Evolutionary conservation across 2,888 invertebrate species (phyloP).

Genomic region (Pandemis cinnamomeana): DNA sequence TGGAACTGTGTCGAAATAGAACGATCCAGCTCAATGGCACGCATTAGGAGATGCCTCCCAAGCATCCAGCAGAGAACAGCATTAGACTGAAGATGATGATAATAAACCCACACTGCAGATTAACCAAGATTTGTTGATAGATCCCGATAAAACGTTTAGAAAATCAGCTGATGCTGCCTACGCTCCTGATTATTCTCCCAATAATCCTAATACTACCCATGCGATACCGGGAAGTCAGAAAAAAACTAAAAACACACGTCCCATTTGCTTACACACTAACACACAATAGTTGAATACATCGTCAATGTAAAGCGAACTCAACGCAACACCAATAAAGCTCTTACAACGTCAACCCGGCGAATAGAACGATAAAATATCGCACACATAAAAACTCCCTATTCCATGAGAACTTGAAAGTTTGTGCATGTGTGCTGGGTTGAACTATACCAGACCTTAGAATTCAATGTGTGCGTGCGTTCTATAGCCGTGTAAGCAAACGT

Average conservation of each 20-base stretch:
- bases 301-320: background rate
- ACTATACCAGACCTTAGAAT: background rate
- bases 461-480: background rate
- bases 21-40: too few species aligned
- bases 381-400: conserved; percentile 5
- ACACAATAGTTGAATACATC: background rate
- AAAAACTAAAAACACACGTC: conserved; percentile 20
- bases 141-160: background rate
- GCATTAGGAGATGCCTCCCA: too few species aligned
- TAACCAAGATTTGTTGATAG: too few species aligned
- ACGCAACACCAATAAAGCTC: background rate
- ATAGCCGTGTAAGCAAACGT: background rate
- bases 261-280: conserved; percentile 18
- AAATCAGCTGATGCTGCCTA: background rate
- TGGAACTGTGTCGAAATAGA: too few species aligned
- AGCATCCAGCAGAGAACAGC: too few species aligned
- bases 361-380: conserved; percentile 2
- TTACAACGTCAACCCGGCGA: background rate
- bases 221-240: conserved; percentile 37
- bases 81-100: too few species aligned
- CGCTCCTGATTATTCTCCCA: conserved; percentile 21
- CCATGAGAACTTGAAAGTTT: background rate
- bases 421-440: background rate
- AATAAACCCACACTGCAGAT: too few species aligned
- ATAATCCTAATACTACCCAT: conserved; percentile 31